Evolutionary conservation across 2,888 invertebrate species (phyloP).

Genomic region (Nasonovia ribisnigri): DNA sequence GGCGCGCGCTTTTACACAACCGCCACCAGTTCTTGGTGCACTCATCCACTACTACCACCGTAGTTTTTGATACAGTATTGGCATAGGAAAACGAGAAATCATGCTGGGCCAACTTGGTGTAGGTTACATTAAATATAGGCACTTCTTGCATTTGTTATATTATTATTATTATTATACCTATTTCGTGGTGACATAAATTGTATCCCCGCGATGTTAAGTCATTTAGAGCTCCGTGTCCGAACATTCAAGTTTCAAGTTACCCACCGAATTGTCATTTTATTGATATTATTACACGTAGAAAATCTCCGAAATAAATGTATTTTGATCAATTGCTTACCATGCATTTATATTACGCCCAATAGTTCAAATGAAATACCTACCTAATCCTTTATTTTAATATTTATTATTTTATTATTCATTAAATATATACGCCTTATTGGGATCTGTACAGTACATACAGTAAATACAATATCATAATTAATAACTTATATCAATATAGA

Average conservation of each 20-base stretch:
- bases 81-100: neutral
- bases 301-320: no score
- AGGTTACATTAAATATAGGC: neutral
- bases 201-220: neutral
- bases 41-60: neutral
- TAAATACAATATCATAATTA: no score
- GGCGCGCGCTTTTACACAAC: neutral
- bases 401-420: no score
- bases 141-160: neutral
- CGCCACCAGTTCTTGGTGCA: neutral
- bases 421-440: no score
- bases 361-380: no score
- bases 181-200: neutral
- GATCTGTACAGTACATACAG: no score
- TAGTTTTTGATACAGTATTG: neutral
- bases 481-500: no score
- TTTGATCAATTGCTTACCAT: no score
- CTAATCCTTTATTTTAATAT: no score
- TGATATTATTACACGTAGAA: neutral
- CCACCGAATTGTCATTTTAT: neutral
- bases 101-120: fast-evolving
- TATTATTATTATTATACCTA: neutral
- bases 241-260: neutral
- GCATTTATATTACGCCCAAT: no score
- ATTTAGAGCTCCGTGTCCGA: neutral